Evolutionary conservation across 2,797 vertebrate species (phyloP), one percentile per base, ranked within the genome.

Genomic region (Acrocephalus scirpaceus): DNA sequence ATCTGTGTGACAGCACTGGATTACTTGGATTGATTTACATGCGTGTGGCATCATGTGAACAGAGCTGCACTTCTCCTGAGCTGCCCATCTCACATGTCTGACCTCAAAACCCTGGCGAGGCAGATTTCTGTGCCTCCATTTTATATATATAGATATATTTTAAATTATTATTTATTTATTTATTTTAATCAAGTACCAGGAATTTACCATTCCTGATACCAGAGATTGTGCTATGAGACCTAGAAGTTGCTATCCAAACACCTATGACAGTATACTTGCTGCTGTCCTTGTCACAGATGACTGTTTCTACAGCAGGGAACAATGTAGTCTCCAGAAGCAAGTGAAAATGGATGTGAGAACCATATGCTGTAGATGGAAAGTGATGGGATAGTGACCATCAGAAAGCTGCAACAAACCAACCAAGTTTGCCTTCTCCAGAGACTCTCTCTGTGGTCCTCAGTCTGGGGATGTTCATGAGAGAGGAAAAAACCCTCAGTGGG

Each of bases 311-410:
- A 44, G 8, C 0, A 3, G 11, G 17, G 19, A 53, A 38, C 14
- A 60, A 30, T 0, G 3, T 2, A 26, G 20, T 38, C 53, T 80
- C 57, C 53, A 69, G 79, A 61, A 77, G 32, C 15, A 53, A 67
- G 26, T 17, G 47, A 61, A 71, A 77, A 88, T 25, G 20, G 22
- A 65, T 38, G 19, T 2, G 4, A 83, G 25, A 75, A 36, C 5
- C 3, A 2, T 17, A 9, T 36, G 22, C 42, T 70, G 13, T 40
- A 72, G 30, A 53, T 65, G 27, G 65, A 77, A 30, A 74, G 12
- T 13, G 51, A 53, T 2, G 2, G 19, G 14, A 57, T 13, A 60
- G 34, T 19, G 16, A 54, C 29, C 0, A 0, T 38, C 13, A 65
- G 22, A 72, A 92, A 45, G 40, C 0, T 45, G 27, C 19, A n/a